Evolutionary conservation across 2,113 vertebrate genomes (phyloP).

Genomic region (Macheiramphus alcinus): DNA sequence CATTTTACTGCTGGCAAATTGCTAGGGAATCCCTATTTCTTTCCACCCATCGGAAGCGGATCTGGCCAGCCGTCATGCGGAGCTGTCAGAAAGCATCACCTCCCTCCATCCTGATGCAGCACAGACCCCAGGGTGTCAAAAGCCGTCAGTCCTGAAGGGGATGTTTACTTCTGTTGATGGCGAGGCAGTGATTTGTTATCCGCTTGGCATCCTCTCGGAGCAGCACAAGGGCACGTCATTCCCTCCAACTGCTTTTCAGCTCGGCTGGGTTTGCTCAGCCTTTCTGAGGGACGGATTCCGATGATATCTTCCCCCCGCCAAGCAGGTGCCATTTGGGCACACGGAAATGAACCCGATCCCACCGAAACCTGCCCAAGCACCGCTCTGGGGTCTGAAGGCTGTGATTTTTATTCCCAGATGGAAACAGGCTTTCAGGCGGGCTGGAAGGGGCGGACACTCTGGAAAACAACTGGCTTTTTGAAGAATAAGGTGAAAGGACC

Average conservation of each 20-base stretch:
- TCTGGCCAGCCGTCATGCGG: neutral
- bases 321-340: conserved; percentile 28
- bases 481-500: conserved; percentile 61
- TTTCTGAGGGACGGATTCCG: neutral
- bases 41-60: neutral
- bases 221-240: neutral
- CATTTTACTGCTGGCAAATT: neutral
- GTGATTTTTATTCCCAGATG: neutral
- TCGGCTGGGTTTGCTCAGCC: neutral
- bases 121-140: neutral
- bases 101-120: neutral
- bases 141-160: neutral
- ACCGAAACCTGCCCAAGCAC: neutral
- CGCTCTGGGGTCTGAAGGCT: neutral
- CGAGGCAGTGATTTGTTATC: neutral
- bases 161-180: neutral
- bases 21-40: conserved; percentile 18
- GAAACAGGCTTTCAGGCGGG: neutral
- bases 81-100: conserved; percentile 16
- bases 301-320: neutral
- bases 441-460: neutral
- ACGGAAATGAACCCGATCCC: fast-evolving
- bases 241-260: neutral
- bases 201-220: neutral
- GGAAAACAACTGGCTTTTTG: conserved; percentile 66